phyloP scores from a whole-genome alignment of 2,888 invertebrate species.

The Drosophila conformis region DNA sequence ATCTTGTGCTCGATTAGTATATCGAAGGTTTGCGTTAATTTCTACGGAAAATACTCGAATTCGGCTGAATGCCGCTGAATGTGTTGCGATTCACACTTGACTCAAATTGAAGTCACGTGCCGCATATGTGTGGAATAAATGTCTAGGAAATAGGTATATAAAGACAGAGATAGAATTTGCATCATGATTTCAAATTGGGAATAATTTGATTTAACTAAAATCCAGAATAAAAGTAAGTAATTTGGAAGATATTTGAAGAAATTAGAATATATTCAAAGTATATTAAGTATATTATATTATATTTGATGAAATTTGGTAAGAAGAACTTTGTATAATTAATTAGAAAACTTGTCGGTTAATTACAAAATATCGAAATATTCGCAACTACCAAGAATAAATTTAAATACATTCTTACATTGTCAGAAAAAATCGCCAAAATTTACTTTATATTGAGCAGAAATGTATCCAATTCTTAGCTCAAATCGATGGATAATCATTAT shows the following conservation, averaged over 20 bases:
- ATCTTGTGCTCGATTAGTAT: conserved; percentile 80
- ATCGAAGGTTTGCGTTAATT: conserved; percentile 70
- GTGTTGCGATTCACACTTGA: conserved; percentile 65
- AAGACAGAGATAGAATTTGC: not conserved
- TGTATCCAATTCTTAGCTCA: not conserved
- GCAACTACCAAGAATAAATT: not conserved
- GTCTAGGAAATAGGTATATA: not conserved
- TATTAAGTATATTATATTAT: not conserved
- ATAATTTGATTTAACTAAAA: not conserved
- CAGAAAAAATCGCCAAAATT: not conserved
- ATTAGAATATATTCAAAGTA: not conserved
- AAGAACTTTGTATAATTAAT: not conserved
- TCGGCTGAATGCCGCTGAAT: conserved; percentile 42
- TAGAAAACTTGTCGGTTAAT: not conserved
- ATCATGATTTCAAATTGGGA: not conserved
- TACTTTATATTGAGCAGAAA: not conserved
- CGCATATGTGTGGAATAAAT: conserved; percentile 39
- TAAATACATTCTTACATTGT: not conserved
- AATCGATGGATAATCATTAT: conserved; percentile 22
- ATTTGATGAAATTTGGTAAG: not conserved
- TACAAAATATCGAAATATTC: not conserved
- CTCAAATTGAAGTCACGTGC: conserved; percentile 69
- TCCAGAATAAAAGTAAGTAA: not conserved
- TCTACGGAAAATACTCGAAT: conserved; percentile 56
- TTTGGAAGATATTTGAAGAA: not conserved